A percentile compares a stretch with the other conserved stretches of the same genome.
Conservation (phyloP, 2,113 vertebrate species). For the Dromaius novaehollandiae region DNA sequence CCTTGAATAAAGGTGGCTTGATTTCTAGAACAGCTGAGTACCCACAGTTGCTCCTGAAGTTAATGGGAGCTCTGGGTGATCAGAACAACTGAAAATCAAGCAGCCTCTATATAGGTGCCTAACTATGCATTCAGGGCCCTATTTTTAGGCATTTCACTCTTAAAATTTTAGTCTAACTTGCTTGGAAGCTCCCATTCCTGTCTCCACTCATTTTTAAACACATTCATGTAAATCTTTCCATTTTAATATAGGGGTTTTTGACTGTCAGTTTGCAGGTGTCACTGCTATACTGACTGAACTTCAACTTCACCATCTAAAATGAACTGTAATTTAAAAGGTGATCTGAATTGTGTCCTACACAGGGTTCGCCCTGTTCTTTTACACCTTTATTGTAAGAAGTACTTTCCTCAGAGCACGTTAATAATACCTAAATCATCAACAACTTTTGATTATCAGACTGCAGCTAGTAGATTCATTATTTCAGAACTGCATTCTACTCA, state of each 20-base stretch:
- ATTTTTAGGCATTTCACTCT: slow-evolving; percentile 64
- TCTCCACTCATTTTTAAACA: slow-evolving; percentile 63
- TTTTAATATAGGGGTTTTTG: slow-evolving; percentile 12
- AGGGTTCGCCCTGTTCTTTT: not conserved
- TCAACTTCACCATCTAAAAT: slow-evolving; percentile 17
- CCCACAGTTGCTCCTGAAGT: slow-evolving; percentile 65
- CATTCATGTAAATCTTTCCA: slow-evolving; percentile 60
- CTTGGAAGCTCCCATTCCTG: slow-evolving; percentile 51
- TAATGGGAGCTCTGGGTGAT: slow-evolving; percentile 72
- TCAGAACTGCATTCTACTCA: slow-evolving; percentile 47
- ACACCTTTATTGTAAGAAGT: not conserved
- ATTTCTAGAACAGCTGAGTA: slow-evolving; percentile 67
- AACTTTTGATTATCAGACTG: slow-evolving; percentile 12
- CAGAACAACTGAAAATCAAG: slow-evolving; percentile 74
- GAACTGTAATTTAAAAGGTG: not conserved
- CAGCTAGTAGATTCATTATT: not conserved
- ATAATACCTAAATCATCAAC: slow-evolving; percentile 1
- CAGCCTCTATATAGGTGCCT: slow-evolving; percentile 60
- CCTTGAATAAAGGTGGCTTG: slow-evolving; percentile 69
- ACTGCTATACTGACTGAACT: slow-evolving; percentile 23
- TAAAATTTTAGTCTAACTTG: slow-evolving; percentile 51
- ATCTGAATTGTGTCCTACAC: not conserved
- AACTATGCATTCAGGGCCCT: slow-evolving; percentile 65
- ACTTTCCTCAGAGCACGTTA: not conserved
- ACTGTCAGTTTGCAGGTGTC: slow-evolving; percentile 37